Conservation (phyloP, 2,888 invertebrate species). For the Sminthurinus aureus region DNA sequence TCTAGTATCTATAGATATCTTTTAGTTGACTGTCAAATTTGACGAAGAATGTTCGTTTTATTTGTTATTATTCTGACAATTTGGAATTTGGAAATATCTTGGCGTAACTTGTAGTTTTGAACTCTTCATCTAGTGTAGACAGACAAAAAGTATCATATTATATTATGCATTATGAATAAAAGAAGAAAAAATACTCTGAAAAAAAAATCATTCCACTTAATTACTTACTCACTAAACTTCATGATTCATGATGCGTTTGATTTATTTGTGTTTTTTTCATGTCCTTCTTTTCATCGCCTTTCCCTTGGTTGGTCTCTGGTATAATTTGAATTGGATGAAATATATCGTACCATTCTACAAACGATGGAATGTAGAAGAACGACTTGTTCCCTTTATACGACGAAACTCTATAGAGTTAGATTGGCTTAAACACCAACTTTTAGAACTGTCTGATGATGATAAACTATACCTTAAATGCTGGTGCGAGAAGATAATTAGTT, state of each 20-base stretch:
- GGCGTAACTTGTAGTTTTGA: not conserved
- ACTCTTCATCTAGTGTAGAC: not conserved
- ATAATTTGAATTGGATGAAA: too few relatives aligned
- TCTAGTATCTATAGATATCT: not conserved
- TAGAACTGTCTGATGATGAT: conserved; percentile 54
- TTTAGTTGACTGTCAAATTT: not conserved
- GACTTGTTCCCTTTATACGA: conserved; percentile 54
- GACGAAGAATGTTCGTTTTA: not conserved
- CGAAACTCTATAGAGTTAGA: conserved; percentile 56
- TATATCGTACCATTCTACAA: not conserved
- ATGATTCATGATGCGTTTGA: not conserved
- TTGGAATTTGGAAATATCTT: not conserved
- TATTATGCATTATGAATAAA: not conserved
- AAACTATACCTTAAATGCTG: conserved; percentile 53
- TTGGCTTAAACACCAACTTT: conserved; percentile 55
- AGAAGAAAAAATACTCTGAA: too few relatives aligned
- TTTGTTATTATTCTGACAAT: not conserved
- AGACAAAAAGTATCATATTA: not conserved
- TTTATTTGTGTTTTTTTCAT: not conserved
- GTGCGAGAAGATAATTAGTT: conserved; percentile 56
- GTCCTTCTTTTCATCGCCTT: not conserved
- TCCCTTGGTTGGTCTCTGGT: not conserved
- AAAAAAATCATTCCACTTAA: too few relatives aligned
- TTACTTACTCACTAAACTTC: not conserved
- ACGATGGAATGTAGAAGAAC: conserved; percentile 39